A percentile compares a stretch with the other conserved stretches of the same genome.
Conservation (phyloP, 2,888 invertebrate species). For the Hydrotaea diabolus region DNA sequence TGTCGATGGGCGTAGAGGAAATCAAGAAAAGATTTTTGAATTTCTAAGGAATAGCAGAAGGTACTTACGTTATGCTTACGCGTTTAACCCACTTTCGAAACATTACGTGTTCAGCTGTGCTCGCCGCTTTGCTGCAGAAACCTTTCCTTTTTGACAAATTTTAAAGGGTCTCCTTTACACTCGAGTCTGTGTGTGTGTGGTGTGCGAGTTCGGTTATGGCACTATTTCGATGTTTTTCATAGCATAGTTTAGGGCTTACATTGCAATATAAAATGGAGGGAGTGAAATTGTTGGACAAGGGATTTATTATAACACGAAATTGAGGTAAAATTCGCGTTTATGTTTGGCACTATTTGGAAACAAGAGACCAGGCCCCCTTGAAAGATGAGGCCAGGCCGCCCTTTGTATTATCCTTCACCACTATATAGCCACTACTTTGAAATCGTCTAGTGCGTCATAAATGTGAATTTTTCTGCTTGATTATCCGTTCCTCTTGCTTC, state of each 20-base stretch:
- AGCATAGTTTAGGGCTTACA: neutral
- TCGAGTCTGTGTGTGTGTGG: neutral
- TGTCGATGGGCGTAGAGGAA: neutral
- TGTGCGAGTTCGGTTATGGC: too few relatives aligned
- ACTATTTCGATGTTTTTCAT: neutral
- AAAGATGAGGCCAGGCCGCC: neutral
- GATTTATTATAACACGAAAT: neutral
- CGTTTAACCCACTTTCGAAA: slow-evolving; percentile 80
- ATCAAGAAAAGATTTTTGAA: too few relatives aligned
- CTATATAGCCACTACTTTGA: neutral
- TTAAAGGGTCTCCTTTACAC: too few relatives aligned
- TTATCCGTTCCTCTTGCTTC: neutral
- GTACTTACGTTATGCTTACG: slow-evolving; percentile 79
- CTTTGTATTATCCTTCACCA: neutral
- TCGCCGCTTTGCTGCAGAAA: neutral
- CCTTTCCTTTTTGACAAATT: too few relatives aligned
- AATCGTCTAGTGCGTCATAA: slow-evolving; percentile 46
- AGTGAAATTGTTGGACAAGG: neutral
- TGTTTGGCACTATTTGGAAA: neutral
- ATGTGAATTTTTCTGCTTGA: neutral
- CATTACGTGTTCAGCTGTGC: slow-evolving; percentile 69
- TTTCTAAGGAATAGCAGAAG: neutral
- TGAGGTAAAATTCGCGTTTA: neutral
- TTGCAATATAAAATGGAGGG: neutral
- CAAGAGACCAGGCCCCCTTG: neutral